Base-by-base conservation (phyloP, 2,888 invertebrate genomes). In the Chymomyza fuscimana region DNA sequence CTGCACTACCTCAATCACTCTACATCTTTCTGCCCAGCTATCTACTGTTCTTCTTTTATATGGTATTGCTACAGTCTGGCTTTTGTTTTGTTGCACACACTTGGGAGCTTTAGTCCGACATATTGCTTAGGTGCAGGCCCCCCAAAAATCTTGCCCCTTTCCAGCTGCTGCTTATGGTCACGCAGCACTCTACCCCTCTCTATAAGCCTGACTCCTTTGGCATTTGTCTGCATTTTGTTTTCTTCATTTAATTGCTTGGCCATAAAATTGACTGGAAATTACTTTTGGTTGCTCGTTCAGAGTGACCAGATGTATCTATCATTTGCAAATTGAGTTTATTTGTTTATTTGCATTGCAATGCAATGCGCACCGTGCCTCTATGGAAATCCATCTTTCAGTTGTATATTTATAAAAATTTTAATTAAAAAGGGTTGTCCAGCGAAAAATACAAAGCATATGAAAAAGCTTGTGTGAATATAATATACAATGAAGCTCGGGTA, bases 321-420 rank as follows among this genome's bases (percentile, higher is more conserved):
- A 67, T 63, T 67, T 63, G 58, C 58, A 67, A 67, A 63, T 62
- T 67, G 63, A 63, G 46, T 58, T 67, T 67, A 63, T 63, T 67
- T 67, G 63, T 32, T 46, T 63, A 40, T 64, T 19, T 60, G n/a
- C 32, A 16, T 56, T 61, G 16, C n/a, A 61, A 32, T 63, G 52
- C 22, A 46, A 22, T 16, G 12, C 19, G 7, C 22, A 56, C 22
- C 29, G 12, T 10, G 15, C 25, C 15, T 52, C 19, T 54, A 7
- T n/a, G 5, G 4, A 51, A 12, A 32, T 12, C 16, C 25, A 51
- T 62, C 62, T n/a, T 56, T 25, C 52, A n/a, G 19, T 36, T 32
- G 32, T 2, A 51, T 25, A 67, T 67, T 67, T 67, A 67, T 63
- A 63, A 56, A 67, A 63, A 54, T 63, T 63, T 67, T 67, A 67